Evolutionary conservation across 2,888 invertebrate genomes (phyloP), one percentile per base, ranked within the genome.

Genomic region (Drosophila melanocephala): DNA sequence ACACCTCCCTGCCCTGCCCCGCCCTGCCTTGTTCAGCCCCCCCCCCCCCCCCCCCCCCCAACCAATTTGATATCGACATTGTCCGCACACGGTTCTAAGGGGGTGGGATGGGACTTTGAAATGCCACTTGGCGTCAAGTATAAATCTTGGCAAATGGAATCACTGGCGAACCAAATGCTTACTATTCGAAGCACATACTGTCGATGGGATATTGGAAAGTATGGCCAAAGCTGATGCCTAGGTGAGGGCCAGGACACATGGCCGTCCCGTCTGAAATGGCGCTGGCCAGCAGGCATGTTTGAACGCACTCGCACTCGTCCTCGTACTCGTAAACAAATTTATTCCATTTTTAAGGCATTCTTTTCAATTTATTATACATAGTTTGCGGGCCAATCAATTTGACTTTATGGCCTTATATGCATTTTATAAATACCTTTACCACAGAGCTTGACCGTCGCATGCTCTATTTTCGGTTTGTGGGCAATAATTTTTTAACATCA

Each of bases 311-410:
- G 30, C 19, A 32, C 32, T 9, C 32, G 44, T 5, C 26, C 30
- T 72, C 77, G 26, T 2, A 33, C 28, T 72, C 78, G 71, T 81
- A 78, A 79, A 75, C 73, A 66, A 65, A 72, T 72, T 65, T 79
- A 83, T 83, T 69, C 64, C 61, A 75, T 69, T 83, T 84, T 80
- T 65, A 67, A 70, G 72, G 75, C 79, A 68, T 81, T 71, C 61
- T 75, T 76, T 84, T 84, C 81, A 84, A 86, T 86, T 84, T 84
- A 84, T 84, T 82, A 66, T 81, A 83, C 75, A 68, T 64, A 47
- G 60, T 72, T 75, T 67, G 77, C 35, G 58, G 73, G 35, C 77
- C 70, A 67, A 75, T 79, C 76, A 69, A 75, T 79, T 69, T 26
- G 53, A 58, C 69, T 69, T 71, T 75, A 84, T 81, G 81, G 83